These are phyloP conservation scores for Drosophila truncata DNA, from an alignment of 1,140 invertebrate species.

Conservation along the genomic window DNA sequence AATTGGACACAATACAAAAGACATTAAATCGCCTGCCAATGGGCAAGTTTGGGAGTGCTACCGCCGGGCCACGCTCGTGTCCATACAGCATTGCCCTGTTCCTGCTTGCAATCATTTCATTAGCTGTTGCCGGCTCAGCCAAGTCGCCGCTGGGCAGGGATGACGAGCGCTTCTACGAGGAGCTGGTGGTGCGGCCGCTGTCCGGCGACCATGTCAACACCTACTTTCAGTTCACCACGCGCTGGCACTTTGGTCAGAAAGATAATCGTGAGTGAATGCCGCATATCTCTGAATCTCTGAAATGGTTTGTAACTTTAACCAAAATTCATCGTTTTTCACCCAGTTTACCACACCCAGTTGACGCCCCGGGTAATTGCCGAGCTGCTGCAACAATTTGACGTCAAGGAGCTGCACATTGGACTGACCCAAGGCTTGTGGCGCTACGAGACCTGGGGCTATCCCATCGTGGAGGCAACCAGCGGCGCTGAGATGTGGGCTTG, in stretches of 20 bases:
- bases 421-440: slow-evolving; percentile 97
- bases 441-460: slow-evolving; percentile 97
- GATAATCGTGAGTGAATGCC: slow-evolving; percentile 86
- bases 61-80: neutral
- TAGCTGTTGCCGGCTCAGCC: neutral
- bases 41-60: slow-evolving; percentile 1
- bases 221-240: slow-evolving; percentile 94
- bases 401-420: slow-evolving; percentile 96
- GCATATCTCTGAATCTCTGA: neutral
- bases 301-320: neutral
- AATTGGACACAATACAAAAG: neutral
- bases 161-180: slow-evolving; percentile 91
- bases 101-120: slow-evolving; percentile 18
- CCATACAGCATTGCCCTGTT: neutral
- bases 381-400: slow-evolving; percentile 93
- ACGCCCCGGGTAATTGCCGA: slow-evolving; percentile 96
- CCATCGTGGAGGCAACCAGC: slow-evolving; percentile 93
- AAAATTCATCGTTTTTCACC: neutral
- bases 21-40: neutral
- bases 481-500: slow-evolving; percentile 97
- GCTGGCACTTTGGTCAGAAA: slow-evolving; percentile 88
- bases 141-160: slow-evolving; percentile 6
- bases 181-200: slow-evolving; percentile 92
- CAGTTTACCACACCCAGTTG: slow-evolving; percentile 93
- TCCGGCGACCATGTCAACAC: slow-evolving; percentile 92